Base-by-base conservation (phyloP, 2,113 vertebrate genomes). In the Anser brachyrhynchus region DNA sequence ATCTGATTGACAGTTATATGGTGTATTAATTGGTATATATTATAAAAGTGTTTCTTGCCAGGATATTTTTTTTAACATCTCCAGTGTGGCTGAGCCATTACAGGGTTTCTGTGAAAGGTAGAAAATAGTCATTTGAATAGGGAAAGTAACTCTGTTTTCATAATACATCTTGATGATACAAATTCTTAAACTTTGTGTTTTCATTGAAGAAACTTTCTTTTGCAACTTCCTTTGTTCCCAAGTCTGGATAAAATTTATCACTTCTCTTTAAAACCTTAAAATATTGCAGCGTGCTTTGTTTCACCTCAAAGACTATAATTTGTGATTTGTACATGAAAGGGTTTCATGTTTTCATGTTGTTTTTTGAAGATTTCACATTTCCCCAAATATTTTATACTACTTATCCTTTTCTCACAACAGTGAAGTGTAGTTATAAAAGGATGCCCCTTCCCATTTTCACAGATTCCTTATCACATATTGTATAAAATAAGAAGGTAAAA, bases 401-500 rank as follows among this genome's bases (percentile, higher is more conserved):
- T 9, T 18, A 49, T 52, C 69, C 11, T 65, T 87, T 93, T 79
- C 62, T 97, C 43, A 69, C 39, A 79, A 3, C 18, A 58, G 15
- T 44, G 10, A 76, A 57, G 13, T 18, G 6, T 9, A 71, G 28
- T 35, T 21, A 52, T 13, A 75, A 87, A 84, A 74, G 49, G 17
- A 52, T 59, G 15, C 4, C 2, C 6, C 9, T 21, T 70, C 43
- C 33, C 19, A 37, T 62, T 84, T 87, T 65, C 39, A 20, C 39
- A 46, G 61, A 39, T 41, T 59, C 28, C 44, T 92, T 59, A 52
- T 65, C 46, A 64, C 37, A 57, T 51, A 62, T 5, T 62, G 44
- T 80, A 90, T 86, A 84, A 80, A 90, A 84, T 77, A 39, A 55
- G 31, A 90, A 80, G 10, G 13, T n/a, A 66, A 93, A 87, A 84